These are phyloP conservation scores for Tenthredo amoena DNA, from an alignment of 2,888 invertebrate genomes.

Conservation along the genomic window DNA sequence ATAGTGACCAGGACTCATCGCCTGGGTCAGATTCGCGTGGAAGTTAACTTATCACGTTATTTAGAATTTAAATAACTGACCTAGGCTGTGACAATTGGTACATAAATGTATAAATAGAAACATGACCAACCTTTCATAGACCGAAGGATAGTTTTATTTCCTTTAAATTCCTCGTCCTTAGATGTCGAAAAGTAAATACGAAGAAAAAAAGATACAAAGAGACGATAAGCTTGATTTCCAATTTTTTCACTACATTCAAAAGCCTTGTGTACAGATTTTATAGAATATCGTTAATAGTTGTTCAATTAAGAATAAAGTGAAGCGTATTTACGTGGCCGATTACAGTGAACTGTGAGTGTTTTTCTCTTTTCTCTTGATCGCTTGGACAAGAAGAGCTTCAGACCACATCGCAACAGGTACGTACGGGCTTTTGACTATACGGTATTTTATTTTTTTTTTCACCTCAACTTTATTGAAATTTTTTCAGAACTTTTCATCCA, in stretches of 20 bases:
- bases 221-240: neutral
- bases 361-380: neutral
- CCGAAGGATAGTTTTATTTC: neutral
- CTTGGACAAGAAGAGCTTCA: constrained; percentile 21
- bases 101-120: neutral
- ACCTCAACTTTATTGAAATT: neutral
- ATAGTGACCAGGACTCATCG: constrained; percentile 52
- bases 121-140: neutral
- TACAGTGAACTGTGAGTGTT: constrained; percentile 40
- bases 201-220: neutral
- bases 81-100: constrained; percentile 28
- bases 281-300: neutral
- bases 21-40: constrained; percentile 39
- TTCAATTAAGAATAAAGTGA: neutral
- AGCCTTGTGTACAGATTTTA: constrained; percentile 4
- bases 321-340: neutral
- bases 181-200: neutral
- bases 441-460: neutral
- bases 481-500: neutral
- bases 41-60: constrained; percentile 16
- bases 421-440: constrained; percentile 10
- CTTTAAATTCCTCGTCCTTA: too few species aligned
- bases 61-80: neutral
- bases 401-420: constrained; percentile 39
- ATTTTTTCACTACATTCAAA: neutral